A percentile compares a stretch with the other conserved stretches of the same genome.
Evolutionary conservation across 2,797 vertebrate genomes (phyloP).

Genomic region (Leptodactylus fallax): DNA sequence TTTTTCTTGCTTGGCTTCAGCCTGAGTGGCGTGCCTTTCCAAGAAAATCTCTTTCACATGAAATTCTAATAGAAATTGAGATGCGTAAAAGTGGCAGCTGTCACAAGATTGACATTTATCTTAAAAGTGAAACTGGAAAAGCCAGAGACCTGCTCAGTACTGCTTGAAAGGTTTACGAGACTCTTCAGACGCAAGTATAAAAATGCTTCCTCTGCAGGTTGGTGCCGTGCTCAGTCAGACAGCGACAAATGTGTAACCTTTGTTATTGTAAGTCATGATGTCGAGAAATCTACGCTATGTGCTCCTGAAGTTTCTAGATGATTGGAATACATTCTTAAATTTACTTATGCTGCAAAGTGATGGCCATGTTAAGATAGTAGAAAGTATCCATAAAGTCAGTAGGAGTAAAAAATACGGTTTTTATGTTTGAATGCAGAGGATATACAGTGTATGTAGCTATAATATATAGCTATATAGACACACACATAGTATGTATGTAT

Average conservation of each 20-base stretch:
- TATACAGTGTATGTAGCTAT: neutral
- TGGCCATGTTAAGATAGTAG: neutral
- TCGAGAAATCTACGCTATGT: too few relatives aligned
- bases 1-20: slow-evolving; percentile 7
- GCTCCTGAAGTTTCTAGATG: neutral
- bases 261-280: slow-evolving; percentile 1
- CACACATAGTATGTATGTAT: too few relatives aligned
- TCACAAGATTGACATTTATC: slow-evolving; percentile 64
- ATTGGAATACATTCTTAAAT: neutral
- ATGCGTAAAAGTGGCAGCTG: slow-evolving; percentile 64
- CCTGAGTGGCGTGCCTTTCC: slow-evolving; percentile 37
- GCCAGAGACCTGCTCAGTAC: neutral
- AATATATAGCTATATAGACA: too few relatives aligned
- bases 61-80: slow-evolving; percentile 57
- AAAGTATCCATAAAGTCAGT: neutral
- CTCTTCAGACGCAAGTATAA: slow-evolving; percentile 1
- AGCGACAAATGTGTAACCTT: neutral
- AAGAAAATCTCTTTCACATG: slow-evolving; percentile 54
- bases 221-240: slow-evolving; percentile 12
- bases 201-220: neutral
- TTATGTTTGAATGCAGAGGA: neutral
- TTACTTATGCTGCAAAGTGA: neutral
- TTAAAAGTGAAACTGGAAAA: slow-evolving; percentile 45
- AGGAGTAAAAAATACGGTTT: too few relatives aligned
- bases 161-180: slow-evolving; percentile 39